Percentiles rank a stretch among this genome's conserved stretches.
Evolutionary conservation across 2,113 vertebrate species (phyloP).

Genomic region (Oenanthe oenanthe): DNA sequence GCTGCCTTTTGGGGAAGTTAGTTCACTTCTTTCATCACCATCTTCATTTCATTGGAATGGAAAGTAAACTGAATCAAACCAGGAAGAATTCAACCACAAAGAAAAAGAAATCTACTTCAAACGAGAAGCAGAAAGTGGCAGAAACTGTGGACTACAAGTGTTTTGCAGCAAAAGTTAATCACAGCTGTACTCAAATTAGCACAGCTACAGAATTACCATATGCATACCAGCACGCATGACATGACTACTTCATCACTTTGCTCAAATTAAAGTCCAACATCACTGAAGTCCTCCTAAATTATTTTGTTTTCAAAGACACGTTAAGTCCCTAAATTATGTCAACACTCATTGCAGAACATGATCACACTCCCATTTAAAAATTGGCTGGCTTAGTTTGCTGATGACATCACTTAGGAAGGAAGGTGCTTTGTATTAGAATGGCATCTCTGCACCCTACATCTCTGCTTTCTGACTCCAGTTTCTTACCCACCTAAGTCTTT

Average conservation of each 20-base stretch:
- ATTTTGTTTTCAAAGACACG: background rate
- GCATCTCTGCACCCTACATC: background rate
- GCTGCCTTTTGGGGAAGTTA: background rate
- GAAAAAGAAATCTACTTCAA: background rate
- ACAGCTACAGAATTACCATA: background rate
- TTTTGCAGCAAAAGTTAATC: background rate
- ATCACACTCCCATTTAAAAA: background rate
- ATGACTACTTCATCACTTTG: background rate
- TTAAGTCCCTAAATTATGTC: background rate
- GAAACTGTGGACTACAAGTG: background rate
- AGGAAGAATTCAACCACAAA: constrained; percentile 28
- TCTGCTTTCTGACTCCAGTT: background rate
- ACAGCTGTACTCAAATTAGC: background rate
- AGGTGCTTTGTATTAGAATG: background rate
- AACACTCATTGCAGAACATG: background rate
- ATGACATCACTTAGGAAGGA: background rate
- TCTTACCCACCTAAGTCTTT: background rate
- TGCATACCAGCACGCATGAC: background rate
- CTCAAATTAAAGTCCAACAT: background rate
- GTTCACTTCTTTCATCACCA: background rate
- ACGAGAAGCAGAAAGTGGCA: constrained; percentile 19
- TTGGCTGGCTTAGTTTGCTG: background rate
- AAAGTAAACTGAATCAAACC: constrained; percentile 20
- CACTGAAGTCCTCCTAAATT: background rate
- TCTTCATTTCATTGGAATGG: background rate